These are phyloP conservation scores for Sitodiplosis mosellana DNA, from an alignment of 1,140 invertebrate species.

Conservation along the genomic window DNA sequence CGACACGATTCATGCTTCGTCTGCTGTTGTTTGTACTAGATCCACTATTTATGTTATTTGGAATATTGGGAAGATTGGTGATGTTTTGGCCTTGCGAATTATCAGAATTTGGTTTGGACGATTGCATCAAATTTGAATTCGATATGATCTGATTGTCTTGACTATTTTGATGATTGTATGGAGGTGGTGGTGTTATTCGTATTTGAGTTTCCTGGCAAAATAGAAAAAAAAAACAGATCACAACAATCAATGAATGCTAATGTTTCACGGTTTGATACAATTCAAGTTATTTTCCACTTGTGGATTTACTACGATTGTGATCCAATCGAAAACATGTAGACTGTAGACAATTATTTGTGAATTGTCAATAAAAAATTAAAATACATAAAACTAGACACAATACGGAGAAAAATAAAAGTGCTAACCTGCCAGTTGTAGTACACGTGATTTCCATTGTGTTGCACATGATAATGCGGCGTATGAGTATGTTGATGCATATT, in stretches of 20 bases:
- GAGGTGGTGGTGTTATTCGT: conserved; percentile 8
- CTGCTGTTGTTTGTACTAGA: conserved; percentile 1
- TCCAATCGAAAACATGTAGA: too few relatives aligned
- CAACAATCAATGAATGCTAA: not conserved
- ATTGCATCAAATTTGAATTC: too few relatives aligned
- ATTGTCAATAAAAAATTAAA: too few relatives aligned
- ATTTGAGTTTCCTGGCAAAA: conserved; percentile 1
- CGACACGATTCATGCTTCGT: not conserved
- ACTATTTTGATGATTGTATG: conserved; percentile 8
- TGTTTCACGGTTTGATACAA: too few relatives aligned
- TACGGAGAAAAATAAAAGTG: not conserved
- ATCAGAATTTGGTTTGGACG: too few relatives aligned
- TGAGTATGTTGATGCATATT: not conserved
- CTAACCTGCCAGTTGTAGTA: not conserved
- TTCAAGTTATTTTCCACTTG: too few relatives aligned
- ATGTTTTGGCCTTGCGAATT: not conserved
- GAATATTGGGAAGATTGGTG: not conserved
- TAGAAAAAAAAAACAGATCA: not conserved
- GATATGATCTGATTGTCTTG: conserved; percentile 3
- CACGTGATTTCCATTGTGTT: not conserved
- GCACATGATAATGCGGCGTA: not conserved
- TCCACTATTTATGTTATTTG: too few relatives aligned
- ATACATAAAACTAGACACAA: too few relatives aligned
- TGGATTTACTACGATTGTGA: too few relatives aligned
- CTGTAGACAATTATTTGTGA: too few relatives aligned